Conservation (phyloP, 2,113 vertebrate genomes). For the Trichechus manatus region DNA sequence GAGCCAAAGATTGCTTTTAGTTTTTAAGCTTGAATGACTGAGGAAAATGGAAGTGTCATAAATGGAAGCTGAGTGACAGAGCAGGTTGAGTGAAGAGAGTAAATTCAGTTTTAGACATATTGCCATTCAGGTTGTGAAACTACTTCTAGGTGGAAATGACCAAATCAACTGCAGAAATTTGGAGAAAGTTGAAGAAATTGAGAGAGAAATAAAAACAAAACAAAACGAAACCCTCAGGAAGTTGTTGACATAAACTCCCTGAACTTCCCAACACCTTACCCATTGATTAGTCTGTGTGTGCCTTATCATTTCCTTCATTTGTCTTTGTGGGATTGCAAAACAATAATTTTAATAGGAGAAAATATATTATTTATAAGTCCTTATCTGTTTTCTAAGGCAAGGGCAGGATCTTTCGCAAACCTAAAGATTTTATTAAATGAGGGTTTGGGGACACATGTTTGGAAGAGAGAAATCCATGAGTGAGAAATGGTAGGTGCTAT, state of each 20-base stretch:
- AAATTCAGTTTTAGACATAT: conserved; percentile 23
- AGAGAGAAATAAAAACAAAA: background rate
- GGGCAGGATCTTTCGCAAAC: background rate
- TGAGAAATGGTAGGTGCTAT: background rate
- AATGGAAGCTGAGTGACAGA: background rate
- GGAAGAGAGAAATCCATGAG: background rate
- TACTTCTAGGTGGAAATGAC: background rate
- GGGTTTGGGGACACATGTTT: background rate
- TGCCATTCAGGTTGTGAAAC: background rate
- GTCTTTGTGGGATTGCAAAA: background rate
- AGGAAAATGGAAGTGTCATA: background rate
- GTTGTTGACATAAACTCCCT: background rate
- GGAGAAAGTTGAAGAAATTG: background rate
- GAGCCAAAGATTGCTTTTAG: background rate
- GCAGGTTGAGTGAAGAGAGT: background rate
- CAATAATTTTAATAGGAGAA: background rate
- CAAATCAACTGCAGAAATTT: background rate
- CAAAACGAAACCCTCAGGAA: background rate
- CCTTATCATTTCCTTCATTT: background rate
- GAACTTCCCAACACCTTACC: background rate
- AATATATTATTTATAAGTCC: background rate
- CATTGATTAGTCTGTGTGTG: background rate
- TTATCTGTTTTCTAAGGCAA: background rate
- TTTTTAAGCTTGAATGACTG: conserved; percentile 15
- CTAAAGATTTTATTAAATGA: background rate